Base-by-base conservation (phyloP, 2,113 vertebrate species). In the Cranoglanis bouderius region DNA sequence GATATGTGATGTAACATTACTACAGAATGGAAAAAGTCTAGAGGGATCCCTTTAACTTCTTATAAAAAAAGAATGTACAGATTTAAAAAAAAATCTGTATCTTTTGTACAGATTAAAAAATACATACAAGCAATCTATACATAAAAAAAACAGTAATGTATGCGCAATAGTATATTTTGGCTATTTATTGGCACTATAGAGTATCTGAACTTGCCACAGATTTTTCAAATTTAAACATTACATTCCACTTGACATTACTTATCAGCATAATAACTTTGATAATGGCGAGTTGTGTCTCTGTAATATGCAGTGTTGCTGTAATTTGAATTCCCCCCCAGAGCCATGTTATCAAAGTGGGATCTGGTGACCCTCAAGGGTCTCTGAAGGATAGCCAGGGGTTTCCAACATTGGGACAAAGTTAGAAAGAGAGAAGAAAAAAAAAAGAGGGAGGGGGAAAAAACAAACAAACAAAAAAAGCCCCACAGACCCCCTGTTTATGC, bases 341-440 rank as follows among this genome's bases (percentile, higher is more conserved):
- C 19, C 6, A 43, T 4, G 7, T 29, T n/a, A 46, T 65, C 19
- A 84, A 84, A 65, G 26, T 46, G 24, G 26, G 26, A 65, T 43
- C 55, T 29, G 6, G 82, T 84, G 82, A 84, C 82, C 82, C 59
- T 63, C 59, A 84, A 65, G 61, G 13, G 26, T 67, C 40, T 67
- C 59, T 65, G 82, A 85, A 67, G 40, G 38, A 29, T 57, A 59
- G 19, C 4, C 80, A 57, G 21, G n/a, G 19, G n/a, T 21, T 35
- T 82, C 9, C 18, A 82, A 24, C 53, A 82, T 10, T 53, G 14
- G 4, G 57, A 12, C 8, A 55, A 43, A 75, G 4, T 4, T 32
- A 16, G 13, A 24, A 1, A 26, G n/a, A n/a, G n/a, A n/a, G n/a
- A n/a, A n/a, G n/a, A n/a, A n/a, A n/a, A n/a, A n/a, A n/a, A n/a